Evolutionary conservation across 1,140 invertebrate species (phyloP), one percentile per base, ranked within the genome.

Genomic region (Drusus annulatus): DNA sequence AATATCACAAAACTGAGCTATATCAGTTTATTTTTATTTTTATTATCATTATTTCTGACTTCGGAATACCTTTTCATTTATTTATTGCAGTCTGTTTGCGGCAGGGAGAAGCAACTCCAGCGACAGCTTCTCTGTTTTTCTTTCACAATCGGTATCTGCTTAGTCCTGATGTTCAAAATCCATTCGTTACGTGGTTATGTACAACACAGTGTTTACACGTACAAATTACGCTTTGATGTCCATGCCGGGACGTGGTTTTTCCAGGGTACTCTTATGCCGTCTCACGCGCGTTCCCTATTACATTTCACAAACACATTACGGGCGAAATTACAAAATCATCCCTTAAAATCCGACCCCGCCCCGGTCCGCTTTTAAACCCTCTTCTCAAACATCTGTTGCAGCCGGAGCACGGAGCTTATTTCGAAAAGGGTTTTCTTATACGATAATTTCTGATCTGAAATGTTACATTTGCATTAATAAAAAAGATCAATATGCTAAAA

Each of bases 161-260:
- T 60, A 50, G 3, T 56, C 50, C 23, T 74, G 52, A 74, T 28
- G 71, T 54, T 75, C 23, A 10, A 50, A 75, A 75, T 75, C 71
- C 52, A 58, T 75, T 75, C 71, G 8, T 31, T 58, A 36, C 28
- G 23, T 58, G 58, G 8, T 31, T 58, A 36, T 58, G 23, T 58
- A 75, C 54, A 75, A 75, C 71, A 75, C 52, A 19, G 28, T 75
- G 71, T 75, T 75, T 75, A 75, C 71, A 75, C 54, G 71, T 75
- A 75, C 71, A 75, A 75, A 75, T 75, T 75, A 75, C 71, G 71
- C 31, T 56, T 75, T 75, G 60, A 75, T 75, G 71, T 36, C 52
- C 25, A 17, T 28, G 21, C 36, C 25, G 25, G 71, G 17, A 75
- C 71, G 71, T 75, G 71, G 71, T 58, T 75, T 75, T 58, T 58